Base-by-base conservation (phyloP, 2,888 invertebrate genomes). In the Hypolimnas misippus region DNA sequence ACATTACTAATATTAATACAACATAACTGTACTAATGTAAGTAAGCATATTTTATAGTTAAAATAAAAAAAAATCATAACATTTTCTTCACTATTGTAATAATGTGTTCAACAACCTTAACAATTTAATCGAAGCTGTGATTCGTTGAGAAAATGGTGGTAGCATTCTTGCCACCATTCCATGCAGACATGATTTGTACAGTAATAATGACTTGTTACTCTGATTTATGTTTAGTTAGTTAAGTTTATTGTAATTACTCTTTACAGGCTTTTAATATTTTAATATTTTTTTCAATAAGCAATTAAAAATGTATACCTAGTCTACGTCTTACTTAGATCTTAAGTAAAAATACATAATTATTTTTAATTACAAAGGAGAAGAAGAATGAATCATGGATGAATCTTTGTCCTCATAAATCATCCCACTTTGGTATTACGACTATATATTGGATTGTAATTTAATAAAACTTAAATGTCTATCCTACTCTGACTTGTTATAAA, bases 161-260 rank as follows among this genome's bases (percentile, higher is more conserved):
- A 3, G 21, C 12, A 46, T 46, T 46, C 46, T 21, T n/a, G n/a
- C n/a, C n/a, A n/a, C n/a, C n/a, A n/a, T n/a, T n/a, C n/a, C n/a
- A n/a, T n/a, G n/a, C n/a, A n/a, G n/a, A n/a, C n/a, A n/a, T n/a
- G n/a, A n/a, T n/a, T n/a, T n/a, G n/a, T n/a, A n/a, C n/a, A n/a
- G n/a, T 42, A 42, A 42, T 46, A 46, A 46, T 21, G n/a, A 21
- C 46, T 46, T 25, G 46, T 25, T 42, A 46, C n/a, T 46, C 12
- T 46, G 46, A 46, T 46, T 25, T 46, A 21, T 46, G 21, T 12
- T 12, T 25, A 19, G 46, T 46, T 25, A n/a, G 12, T 46, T 46
- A 46, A 21, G 21, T 21, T n/a, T 19, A 21, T n/a, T n/a, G 38
- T 38, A n/a, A 38, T 1, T 40, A 12, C n/a, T 40, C 0, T 12